A percentile compares a stretch with the other conserved stretches of the same genome.
Evolutionary conservation across 1,140 invertebrate species (phyloP).

Genomic region (fruit fly (Drosophila melanogaster)): DNA sequence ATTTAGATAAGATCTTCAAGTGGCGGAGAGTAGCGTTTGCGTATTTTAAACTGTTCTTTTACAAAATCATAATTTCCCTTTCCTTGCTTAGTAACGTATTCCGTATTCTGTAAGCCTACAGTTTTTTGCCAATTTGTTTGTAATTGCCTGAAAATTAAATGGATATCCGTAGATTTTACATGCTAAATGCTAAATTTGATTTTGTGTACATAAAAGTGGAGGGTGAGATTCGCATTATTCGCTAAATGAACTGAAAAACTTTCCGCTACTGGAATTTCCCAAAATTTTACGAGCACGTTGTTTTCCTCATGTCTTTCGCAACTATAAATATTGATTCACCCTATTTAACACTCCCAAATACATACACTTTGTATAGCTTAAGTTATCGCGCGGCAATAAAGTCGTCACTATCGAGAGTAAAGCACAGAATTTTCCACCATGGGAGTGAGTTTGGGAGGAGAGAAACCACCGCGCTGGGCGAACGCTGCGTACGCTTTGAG

Average conservation of each 20-base stretch:
- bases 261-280: neutral
- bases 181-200: neutral
- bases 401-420: constrained; percentile 11
- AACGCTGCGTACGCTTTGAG: constrained; percentile 51
- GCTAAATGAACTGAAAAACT: neutral
- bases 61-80: neutral
- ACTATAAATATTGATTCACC: constrained; percentile 15
- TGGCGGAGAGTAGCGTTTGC: constrained; percentile 1
- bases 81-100: no score
- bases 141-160: neutral
- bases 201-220: neutral
- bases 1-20: neutral
- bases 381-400: constrained; percentile 50
- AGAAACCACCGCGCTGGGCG: constrained; percentile 44
- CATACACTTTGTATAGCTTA: constrained; percentile 69
- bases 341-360: constrained; percentile 28
- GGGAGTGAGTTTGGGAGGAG: neutral
- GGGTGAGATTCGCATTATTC: neutral
- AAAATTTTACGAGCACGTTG: neutral
- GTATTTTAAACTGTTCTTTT: neutral
- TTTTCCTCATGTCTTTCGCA: neutral
- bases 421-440: neutral
- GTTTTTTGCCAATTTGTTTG: neutral
- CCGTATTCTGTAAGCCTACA: no score
- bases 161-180: neutral